phyloP scores from a whole-genome alignment of 2,113 vertebrate genomes.

The Globicephala melas region DNA sequence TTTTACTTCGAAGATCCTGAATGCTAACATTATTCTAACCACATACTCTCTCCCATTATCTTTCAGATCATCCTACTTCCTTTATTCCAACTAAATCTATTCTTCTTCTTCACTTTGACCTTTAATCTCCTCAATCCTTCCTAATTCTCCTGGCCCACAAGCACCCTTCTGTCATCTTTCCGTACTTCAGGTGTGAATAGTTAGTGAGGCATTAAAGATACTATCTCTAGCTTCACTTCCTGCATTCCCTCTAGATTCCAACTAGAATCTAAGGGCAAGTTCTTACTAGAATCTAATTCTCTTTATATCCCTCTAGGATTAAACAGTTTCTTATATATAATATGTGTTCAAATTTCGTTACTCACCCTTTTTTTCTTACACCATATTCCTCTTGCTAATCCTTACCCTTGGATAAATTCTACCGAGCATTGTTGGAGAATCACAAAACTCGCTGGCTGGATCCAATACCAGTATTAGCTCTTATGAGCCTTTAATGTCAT shows the following conservation, averaged over 20 bases:
- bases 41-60: neutral
- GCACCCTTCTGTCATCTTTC: neutral
- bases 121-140: neutral
- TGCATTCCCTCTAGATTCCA: neutral
- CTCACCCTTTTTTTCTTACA: neutral
- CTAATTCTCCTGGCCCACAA: neutral
- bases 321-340: neutral
- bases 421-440: neutral
- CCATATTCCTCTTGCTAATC: neutral
- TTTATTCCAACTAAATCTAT: neutral
- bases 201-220: neutral
- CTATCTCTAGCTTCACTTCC: neutral
- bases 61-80: neutral
- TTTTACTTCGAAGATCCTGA: neutral
- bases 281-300: neutral
- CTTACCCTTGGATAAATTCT: neutral
- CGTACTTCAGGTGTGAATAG: neutral
- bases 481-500: neutral
- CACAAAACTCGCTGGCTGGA: neutral
- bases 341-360: neutral
- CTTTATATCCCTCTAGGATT: neutral
- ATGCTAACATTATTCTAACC: neutral
- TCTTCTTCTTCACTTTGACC: slow-evolving; percentile 34
- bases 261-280: neutral
- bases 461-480: neutral